A percentile compares a stretch with the other conserved stretches of the same genome.
phyloP scores from a whole-genome alignment of 2,113 vertebrate species.

The Pagrus major region DNA sequence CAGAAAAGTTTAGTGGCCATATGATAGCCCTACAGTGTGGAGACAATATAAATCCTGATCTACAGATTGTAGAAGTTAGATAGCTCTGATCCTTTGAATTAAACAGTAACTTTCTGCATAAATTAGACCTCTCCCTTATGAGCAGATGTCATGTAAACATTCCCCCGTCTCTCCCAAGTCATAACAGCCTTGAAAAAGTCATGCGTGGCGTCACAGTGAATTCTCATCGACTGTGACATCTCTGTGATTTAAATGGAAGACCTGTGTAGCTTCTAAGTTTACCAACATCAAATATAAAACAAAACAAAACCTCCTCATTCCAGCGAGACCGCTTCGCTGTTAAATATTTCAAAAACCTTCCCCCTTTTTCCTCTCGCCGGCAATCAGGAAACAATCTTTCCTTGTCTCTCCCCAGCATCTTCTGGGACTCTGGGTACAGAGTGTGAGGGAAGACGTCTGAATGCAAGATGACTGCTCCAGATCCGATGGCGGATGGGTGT shows the following conservation, averaged over 20 bases:
- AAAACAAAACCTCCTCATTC: slow-evolving; percentile 80
- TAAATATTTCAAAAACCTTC: slow-evolving; percentile 84
- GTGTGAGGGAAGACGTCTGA: slow-evolving; percentile 76
- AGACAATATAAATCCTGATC: neutral
- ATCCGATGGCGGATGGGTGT: slow-evolving; percentile 74
- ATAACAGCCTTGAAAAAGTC: slow-evolving; percentile 59
- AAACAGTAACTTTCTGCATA: slow-evolving; percentile 57
- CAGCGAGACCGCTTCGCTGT: slow-evolving; percentile 68
- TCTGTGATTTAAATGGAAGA: slow-evolving; percentile 82
- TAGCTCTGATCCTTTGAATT: slow-evolving; percentile 48
- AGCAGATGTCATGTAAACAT: slow-evolving; percentile 68
- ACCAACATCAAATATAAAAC: slow-evolving; percentile 81
- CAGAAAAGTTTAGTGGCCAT: neutral
- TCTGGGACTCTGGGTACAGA: slow-evolving; percentile 72
- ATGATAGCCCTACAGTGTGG: neutral
- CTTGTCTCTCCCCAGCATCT: slow-evolving; percentile 78
- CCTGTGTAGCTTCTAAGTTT: slow-evolving; percentile 78
- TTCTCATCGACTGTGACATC: slow-evolving; percentile 76
- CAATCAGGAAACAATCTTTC: slow-evolving; percentile 84
- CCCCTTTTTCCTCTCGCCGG: slow-evolving; percentile 74
- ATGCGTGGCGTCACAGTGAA: slow-evolving; percentile 58
- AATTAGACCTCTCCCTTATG: slow-evolving; percentile 44
- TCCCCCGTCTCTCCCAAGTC: slow-evolving; percentile 32
- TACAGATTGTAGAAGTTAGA: slow-evolving; percentile 19
- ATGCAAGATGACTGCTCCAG: slow-evolving; percentile 82